Percentiles rank a stretch among this genome's conserved stretches.
Conservation (phyloP, 2,797 vertebrate genomes). For the Tapirus indicus region DNA sequence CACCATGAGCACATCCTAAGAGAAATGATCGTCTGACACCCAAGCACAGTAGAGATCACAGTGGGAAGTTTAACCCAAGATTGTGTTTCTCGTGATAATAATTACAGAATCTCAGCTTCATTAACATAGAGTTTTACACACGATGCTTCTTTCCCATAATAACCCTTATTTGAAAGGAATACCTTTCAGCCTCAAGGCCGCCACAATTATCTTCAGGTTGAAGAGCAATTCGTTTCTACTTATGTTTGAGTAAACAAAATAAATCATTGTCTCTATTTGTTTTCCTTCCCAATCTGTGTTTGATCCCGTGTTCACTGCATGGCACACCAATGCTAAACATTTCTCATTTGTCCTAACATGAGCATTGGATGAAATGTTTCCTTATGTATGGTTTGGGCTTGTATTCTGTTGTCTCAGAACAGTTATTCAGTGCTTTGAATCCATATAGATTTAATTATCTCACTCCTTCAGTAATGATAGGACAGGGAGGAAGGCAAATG, state of each 20-base stretch:
- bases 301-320: neutral
- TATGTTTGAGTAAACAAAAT: constrained; percentile 61
- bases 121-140: constrained; percentile 29
- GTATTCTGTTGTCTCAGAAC: neutral
- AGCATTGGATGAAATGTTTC: neutral
- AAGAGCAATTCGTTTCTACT: constrained; percentile 67
- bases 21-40: neutral
- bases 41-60: neutral
- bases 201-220: constrained; percentile 58
- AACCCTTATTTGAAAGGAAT: constrained; percentile 44
- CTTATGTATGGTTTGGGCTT: neutral
- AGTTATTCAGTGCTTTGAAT: neutral
- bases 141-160: neutral
- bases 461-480: neutral
- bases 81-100: neutral
- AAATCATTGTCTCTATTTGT: constrained; percentile 18
- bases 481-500: neutral
- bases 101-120: neutral
- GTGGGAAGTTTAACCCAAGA: neutral
- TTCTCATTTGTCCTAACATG: neutral
- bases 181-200: constrained; percentile 58
- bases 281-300: neutral
- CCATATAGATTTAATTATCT: neutral
- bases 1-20: neutral
- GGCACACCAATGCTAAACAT: neutral